These are phyloP conservation scores for Perodicticus potto DNA, from an alignment of 2,797 vertebrate genomes.

Conservation along the genomic window DNA sequence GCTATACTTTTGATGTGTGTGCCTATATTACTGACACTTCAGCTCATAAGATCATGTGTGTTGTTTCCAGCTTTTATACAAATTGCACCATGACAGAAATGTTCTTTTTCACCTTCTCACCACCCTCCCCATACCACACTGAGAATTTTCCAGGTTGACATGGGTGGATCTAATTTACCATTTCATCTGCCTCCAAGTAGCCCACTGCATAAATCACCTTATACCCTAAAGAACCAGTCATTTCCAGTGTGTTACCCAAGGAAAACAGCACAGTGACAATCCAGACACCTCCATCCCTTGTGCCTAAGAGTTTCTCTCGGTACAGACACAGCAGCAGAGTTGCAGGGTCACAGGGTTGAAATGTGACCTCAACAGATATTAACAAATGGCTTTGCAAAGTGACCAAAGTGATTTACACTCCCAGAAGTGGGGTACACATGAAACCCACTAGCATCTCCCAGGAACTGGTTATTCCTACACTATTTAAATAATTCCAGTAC, in stretches of 20 bases:
- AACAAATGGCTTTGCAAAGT: background rate
- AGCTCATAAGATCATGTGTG: background rate
- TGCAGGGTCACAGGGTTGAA: background rate
- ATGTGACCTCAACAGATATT: background rate
- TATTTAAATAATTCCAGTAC: background rate
- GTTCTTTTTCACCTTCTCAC: background rate
- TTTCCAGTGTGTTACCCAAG: background rate
- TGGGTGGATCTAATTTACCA: background rate
- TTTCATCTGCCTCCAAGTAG: background rate
- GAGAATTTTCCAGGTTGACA: background rate
- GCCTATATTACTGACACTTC: too few relatives aligned
- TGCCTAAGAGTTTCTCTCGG: background rate
- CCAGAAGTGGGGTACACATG: fast-evolving
- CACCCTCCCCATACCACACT: background rate
- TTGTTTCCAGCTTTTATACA: background rate
- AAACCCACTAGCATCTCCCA: background rate
- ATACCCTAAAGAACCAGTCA: background rate
- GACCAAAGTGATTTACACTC: background rate
- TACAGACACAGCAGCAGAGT: fast-evolving
- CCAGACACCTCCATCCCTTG: background rate
- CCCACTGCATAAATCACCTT: background rate
- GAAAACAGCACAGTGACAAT: background rate
- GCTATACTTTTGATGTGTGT: background rate
- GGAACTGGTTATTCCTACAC: background rate
- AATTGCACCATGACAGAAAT: too few relatives aligned